Evolutionary conservation across 2,888 invertebrate species (phyloP).

Genomic region (Stenchaetothrips biformis): DNA sequence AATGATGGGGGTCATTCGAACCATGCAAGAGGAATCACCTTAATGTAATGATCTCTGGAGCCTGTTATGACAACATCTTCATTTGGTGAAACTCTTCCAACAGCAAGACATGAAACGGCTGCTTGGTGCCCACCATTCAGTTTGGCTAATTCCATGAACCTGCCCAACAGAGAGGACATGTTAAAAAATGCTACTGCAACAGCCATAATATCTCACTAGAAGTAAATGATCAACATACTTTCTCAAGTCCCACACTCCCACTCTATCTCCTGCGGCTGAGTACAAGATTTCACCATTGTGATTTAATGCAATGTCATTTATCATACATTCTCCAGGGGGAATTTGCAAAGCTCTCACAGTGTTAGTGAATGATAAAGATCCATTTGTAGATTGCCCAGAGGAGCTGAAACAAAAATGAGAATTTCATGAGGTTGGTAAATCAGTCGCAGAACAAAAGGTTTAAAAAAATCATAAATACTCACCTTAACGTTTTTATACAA

Average conservation of each 20-base stretch:
- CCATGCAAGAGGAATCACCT: slow-evolving; percentile 45
- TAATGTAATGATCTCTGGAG: slow-evolving; percentile 81
- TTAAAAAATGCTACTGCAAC: not conserved
- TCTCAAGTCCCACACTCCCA: slow-evolving; percentile 78
- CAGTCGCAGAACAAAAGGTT: too few relatives aligned
- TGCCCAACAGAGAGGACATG: slow-evolving; percentile 39
- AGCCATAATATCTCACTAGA: not conserved
- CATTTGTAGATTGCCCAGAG: slow-evolving; percentile 58
- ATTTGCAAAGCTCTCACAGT: slow-evolving; percentile 52
- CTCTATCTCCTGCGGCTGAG: slow-evolving; percentile 72
- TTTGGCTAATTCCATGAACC: slow-evolving; percentile 65
- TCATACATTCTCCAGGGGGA: slow-evolving; percentile 59
- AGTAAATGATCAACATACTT: slow-evolving; percentile 48
- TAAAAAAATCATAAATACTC: slow-evolving; percentile 3
- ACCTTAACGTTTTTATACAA: slow-evolving; percentile 39
- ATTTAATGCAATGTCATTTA: slow-evolving; percentile 65
- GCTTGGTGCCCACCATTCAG: slow-evolving; percentile 75
- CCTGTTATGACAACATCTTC: slow-evolving; percentile 70
- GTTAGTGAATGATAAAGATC: slow-evolving; percentile 46
- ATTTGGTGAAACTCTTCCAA: slow-evolving; percentile 51
- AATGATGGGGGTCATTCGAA: not conserved
- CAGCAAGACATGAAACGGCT: slow-evolving; percentile 76
- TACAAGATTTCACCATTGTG: slow-evolving; percentile 61
- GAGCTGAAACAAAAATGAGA: slow-evolving; percentile 48
- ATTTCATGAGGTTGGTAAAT: not conserved